Evolutionary conservation across 2,113 vertebrate genomes (phyloP), one percentile per base, ranked within the genome.

Genomic region (Motacilla tschutschensis): DNA sequence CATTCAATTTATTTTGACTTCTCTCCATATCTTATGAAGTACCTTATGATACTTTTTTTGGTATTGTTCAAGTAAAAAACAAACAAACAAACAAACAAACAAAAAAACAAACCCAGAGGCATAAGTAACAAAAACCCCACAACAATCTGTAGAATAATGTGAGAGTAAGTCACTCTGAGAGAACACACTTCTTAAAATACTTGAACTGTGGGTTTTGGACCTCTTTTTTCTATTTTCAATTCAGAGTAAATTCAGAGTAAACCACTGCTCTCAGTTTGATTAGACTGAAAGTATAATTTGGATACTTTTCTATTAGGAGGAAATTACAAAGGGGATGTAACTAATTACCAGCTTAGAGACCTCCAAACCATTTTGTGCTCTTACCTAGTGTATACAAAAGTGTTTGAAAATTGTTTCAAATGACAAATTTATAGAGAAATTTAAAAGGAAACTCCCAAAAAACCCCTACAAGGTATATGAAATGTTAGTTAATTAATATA

Each of bases 71-170:
- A 13, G 2, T 17, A 19, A 40, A 76, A 41, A 63, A 54, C 53
- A 62, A 47, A 44, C 17, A 43, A 35, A 57, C 63, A 48, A 36
- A 73, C 59, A 57, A 13, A 38, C 14, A 19, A 46, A 46, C 22
- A 47, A 47, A 47, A 24, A 33, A 33, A 33, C 33, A 33, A 33
- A 33, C 33, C 33, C 33, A 33, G 11, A 18, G 17, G 17, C 7
- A 12, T 31, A 50, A 28, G 10, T 17, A 25, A 48, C 5, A 28
- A 71, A 28, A 24, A 2, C 0, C 2, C 7, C 4, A n/a, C 17
- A 48, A 48, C 2, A 69, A 50, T 10, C 6, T 71, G 8, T 59
- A 53, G 24, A 6, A n/a, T 31, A 77, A 66, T 7, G 17, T 66
- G 31, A 55, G 18, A 48, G 4, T 57, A 74, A 63, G 16, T 13